Evolutionary conservation across 2,888 invertebrate genomes (phyloP), one percentile per base, ranked within the genome.

Genomic region (Himalopsyche kuldschensis): DNA sequence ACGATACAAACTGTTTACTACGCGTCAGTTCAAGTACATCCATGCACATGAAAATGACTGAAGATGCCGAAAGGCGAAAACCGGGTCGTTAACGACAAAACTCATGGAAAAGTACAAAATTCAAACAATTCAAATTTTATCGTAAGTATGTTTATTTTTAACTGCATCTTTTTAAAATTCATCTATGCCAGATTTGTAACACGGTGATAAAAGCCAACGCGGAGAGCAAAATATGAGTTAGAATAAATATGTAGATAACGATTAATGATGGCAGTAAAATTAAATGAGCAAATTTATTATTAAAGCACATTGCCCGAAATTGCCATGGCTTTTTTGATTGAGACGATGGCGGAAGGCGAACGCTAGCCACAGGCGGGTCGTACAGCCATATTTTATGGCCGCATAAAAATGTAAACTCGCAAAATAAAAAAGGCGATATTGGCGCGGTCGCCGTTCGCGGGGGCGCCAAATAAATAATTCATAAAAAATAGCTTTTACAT

Each of bases 391-490:
- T 85, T 85, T 85, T 85, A 84, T 78, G 84, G 78, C 78, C 48
- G 84, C 83, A 75, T 83, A 85, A 81, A 85, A 85, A 83, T 81
- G 84, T 85, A 85, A 85, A 84, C 82, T 82, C 77, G 81, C 85
- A 78, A 85, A 81, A 85, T 82, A 82, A 85, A 81, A 82, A 77
- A 78, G 83, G 30, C 78, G 84, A 84, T 84, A 85, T 84, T 80
- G 81, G 84, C 69, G 47, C 46, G 41, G 76, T 63, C 63, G 32
- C 24, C 79, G 78, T 79, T 41, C 75, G 75, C 46, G 75, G 78
- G 83, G 20, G 80, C 76, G 78, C n/a, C 78, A 80, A 84, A 85
- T 86, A 84, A 86, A 86, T 86, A 86, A 84, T 86, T 84, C 85
- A 86, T 84, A 84, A 83, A 84, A 83, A 84, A 84, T 80, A 81